phyloP scores from a whole-genome alignment of 2,797 vertebrate species.

The Diplodus puntazzo region DNA sequence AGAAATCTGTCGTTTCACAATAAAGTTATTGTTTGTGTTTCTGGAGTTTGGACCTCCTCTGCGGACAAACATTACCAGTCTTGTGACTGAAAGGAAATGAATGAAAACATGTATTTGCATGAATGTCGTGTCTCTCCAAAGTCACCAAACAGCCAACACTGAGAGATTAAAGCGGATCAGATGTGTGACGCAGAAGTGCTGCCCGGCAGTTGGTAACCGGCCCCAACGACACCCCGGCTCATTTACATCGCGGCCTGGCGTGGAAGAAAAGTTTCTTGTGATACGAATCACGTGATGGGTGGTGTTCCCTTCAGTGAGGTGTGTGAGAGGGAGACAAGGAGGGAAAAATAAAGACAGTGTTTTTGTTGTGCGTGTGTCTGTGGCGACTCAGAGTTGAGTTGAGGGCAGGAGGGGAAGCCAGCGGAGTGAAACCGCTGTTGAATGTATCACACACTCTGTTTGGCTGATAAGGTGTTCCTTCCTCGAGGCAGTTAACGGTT shows the following conservation, averaged over 20 bases:
- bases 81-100: background rate
- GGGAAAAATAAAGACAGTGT: constrained; percentile 3
- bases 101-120: background rate
- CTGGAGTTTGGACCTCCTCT: constrained; percentile 2
- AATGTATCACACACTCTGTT: constrained; percentile 26
- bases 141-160: background rate
- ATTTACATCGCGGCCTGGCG: constrained; percentile 52
- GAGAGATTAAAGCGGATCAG: no score
- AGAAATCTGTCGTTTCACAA: background rate
- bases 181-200: constrained; percentile 3
- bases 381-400: constrained; percentile 11
- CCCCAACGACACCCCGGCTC: constrained; percentile 18
- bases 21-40: constrained; percentile 7
- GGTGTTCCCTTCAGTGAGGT: constrained; percentile 9
- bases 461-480: constrained; percentile 63
- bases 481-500: constrained; percentile 66
- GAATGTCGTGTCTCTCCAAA: background rate
- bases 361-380: constrained; percentile 9
- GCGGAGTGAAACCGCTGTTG: constrained; percentile 57
- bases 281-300: constrained; percentile 23
- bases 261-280: constrained; percentile 38
- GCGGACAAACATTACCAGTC: background rate
- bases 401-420: constrained; percentile 50
- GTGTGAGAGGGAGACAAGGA: constrained; percentile 32
- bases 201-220: constrained; percentile 44